Conservation (phyloP, 92 coral and sea anemone genomes). For the Ricordea florida region DNA sequence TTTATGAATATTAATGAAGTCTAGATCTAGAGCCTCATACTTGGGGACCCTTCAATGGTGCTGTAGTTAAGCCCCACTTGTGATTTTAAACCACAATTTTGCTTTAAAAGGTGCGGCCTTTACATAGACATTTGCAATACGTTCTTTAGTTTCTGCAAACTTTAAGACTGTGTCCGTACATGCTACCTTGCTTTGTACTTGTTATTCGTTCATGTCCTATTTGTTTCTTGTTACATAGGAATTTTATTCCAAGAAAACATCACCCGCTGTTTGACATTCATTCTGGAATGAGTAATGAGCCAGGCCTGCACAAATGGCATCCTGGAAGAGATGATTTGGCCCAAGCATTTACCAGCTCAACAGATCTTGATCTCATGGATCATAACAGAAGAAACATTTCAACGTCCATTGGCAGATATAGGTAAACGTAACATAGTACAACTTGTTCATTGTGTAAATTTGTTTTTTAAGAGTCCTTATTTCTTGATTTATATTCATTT, state of each 20-base stretch:
- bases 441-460: too few species aligned
- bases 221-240: neutral
- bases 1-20: neutral
- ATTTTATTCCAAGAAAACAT: constrained; percentile 71
- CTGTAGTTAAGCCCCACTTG: too few species aligned
- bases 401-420: constrained; percentile 24
- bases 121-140: too few species aligned
- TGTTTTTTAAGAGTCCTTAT: neutral
- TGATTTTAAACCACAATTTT: too few species aligned
- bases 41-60: too few species aligned
- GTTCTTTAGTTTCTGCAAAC: too few species aligned
- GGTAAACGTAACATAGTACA: too few species aligned
- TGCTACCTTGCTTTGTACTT: neutral
- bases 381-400: constrained; percentile 1
- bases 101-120: too few species aligned
- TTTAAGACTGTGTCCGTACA: neutral
- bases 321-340: neutral
- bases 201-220: neutral
- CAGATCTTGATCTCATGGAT: constrained; percentile 6
- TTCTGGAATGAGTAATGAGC: constrained; percentile 62
- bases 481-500: neutral
- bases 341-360: constrained; percentile 1
- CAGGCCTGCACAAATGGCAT: neutral
- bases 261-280: constrained; percentile 80
- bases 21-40: too few species aligned